Evolutionary conservation across 2,888 invertebrate species (phyloP).

Genomic region (Smittia aterrima): DNA sequence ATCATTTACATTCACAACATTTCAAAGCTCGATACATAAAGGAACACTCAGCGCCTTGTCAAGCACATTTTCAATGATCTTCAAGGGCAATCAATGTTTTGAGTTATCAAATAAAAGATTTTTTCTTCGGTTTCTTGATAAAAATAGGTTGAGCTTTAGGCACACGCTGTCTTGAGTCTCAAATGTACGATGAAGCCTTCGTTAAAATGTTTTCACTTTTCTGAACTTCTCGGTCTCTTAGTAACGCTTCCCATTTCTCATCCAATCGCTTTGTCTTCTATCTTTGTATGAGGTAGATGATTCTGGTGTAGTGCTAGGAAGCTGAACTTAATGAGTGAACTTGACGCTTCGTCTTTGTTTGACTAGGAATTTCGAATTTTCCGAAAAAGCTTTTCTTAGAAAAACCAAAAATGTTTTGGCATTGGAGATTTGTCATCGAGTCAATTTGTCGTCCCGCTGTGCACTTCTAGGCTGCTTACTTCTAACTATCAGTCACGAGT

Average conservation of each 20-base stretch:
- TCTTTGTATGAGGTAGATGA: too few relatives aligned
- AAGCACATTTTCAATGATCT: too few relatives aligned
- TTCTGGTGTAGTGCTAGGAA: too few relatives aligned
- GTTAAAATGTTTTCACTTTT: neutral
- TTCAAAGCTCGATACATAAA: too few relatives aligned
- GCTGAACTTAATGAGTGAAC: too few relatives aligned
- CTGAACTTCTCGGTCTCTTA: neutral
- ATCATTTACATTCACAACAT: too few relatives aligned
- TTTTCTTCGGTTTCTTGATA: neutral
- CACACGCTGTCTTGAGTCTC: neutral
- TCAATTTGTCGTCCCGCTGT: neutral
- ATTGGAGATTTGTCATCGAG: neutral
- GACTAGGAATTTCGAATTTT: neutral
- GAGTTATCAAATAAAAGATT: too few relatives aligned
- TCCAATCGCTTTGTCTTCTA: too few relatives aligned
- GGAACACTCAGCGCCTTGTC: too few relatives aligned
- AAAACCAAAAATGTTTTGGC: neutral
- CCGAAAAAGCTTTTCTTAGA: neutral
- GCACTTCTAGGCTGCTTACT: neutral
- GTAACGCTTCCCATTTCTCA: neutral
- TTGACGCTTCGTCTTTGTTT: neutral
- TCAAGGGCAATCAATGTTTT: too few relatives aligned
- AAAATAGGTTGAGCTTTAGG: constrained; percentile 5
- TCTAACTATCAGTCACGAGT: neutral
- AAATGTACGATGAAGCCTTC: neutral